Base-by-base conservation (phyloP, 2,888 invertebrate genomes). In the Eubasilissa splendida region DNA sequence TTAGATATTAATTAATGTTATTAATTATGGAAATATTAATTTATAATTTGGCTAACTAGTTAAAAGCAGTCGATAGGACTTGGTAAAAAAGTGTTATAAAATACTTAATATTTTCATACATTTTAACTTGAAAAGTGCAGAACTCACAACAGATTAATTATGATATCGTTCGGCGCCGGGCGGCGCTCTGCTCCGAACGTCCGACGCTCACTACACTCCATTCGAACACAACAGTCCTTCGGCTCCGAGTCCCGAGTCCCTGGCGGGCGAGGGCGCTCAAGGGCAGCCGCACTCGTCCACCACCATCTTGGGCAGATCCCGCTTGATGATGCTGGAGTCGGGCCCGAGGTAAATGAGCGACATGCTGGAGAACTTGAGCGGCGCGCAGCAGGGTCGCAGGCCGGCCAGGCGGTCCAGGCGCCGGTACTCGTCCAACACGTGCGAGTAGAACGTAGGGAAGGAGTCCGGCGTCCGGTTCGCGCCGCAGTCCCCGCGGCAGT, bases 221-320 rank as follows among this genome's bases (percentile, higher is more conserved):
- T 12, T 52, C 68, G 50, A 52, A 12, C 68, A 68, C 50, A 9
- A 68, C 50, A 52, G 52, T 50, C 68, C 12, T 50, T 4, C n/a
- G n/a, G 50, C n/a, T 7, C 68, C 52, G 68, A 12, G 68, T 68
- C 50, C 31, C 63, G 63, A 31, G 33, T n/a, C 50, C 42, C 52
- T n/a, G 31, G 53, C 52, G 53, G 63, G 63, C 33, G 63, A 63
- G 70, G 58, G 59, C 63, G 89, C 88, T 93, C 92, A 97, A 85
- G 97, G 97, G 90, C 97, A 97, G 85, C 97, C 97, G 90, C 97
- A 97, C 91, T 97, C 97, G 89, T 97, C 97, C 84, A 97, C 97
- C 85, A 97, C 96, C 97, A 97, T 97, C 92, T 97, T 97, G 85
- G 97, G 97, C 87, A 97, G 91, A 91, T 97, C 97, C 86, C 97